A percentile compares a stretch with the other conserved stretches of the same genome.
Evolutionary conservation across 2,113 vertebrate species (phyloP).

Genomic region (Hyperoodon ampullatus): DNA sequence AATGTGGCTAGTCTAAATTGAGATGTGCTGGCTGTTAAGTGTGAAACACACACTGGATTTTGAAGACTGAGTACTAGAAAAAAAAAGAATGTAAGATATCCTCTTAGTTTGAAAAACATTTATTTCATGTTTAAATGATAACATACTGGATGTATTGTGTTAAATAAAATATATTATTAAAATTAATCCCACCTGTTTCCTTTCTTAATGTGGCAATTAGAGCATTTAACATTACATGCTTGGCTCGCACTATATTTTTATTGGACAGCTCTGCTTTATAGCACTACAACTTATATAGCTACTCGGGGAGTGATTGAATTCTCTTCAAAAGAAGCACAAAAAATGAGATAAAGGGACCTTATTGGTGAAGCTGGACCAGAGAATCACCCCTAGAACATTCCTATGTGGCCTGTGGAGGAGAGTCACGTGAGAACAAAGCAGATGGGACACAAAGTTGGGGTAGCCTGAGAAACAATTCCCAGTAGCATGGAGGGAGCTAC

Average conservation of each 20-base stretch:
- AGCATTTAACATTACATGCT: conserved; percentile 45
- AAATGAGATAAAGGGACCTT: conserved; percentile 3
- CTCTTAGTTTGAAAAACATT: conserved; percentile 18
- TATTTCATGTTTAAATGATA: background rate
- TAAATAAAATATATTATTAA: conserved; percentile 55
- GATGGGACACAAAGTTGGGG: background rate
- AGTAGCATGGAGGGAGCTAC: background rate
- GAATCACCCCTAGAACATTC: background rate
- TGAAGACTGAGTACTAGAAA: background rate
- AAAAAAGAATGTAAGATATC: background rate
- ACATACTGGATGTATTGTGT: background rate
- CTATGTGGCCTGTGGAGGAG: background rate
- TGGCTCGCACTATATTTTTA: conserved; percentile 37
- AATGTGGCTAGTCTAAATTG: background rate
- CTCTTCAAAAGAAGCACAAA: conserved; percentile 12
- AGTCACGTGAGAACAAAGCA: background rate
- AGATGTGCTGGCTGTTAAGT: background rate
- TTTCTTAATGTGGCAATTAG: conserved; percentile 42
- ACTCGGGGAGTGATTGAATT: background rate
- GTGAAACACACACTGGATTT: background rate
- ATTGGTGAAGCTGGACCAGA: background rate
- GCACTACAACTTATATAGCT: conserved; percentile 36
- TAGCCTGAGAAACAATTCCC: background rate
- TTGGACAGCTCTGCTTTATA: background rate
- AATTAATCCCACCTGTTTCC: conserved; percentile 54